Base-by-base conservation (phyloP, 2,888 invertebrate genomes). In the Microdon myrmicae region DNA sequence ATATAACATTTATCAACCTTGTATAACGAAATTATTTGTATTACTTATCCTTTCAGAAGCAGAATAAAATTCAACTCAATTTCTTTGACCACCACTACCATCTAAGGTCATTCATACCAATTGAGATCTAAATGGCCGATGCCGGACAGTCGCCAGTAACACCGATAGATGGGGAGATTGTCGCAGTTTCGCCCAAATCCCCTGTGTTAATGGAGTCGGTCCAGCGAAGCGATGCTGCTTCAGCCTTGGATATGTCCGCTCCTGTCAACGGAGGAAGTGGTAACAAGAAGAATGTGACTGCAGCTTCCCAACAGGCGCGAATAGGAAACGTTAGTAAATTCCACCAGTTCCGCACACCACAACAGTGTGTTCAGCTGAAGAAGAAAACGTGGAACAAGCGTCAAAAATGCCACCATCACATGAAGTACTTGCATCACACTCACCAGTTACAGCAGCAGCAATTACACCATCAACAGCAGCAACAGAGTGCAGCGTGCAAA, bases 321-420 rank as follows among this genome's bases (percentile, higher is more conserved):
- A 45, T 32, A 12, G 31, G 43, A 10, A 56, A 56, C 29, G 47
- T 58, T 1, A 47, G 29, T 45, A 64, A 64, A 48, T 45, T 64
- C 28, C 73, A 77, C 70, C 78, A 78, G 53, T 79, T 79, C 64
- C 77, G 79, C 55, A 73, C 78, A 43, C 79, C 79, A 14, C 79
- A 78, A 60, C 75, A 74, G 56, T 74, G 73, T 71, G 70, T 72
- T 23, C 71, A 71, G 48, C 72, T 71, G 41, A 73, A 72, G 60
- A 71, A 75, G 55, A 78, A 78, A 70, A 71, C 74, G 43, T 77
- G 77, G 76, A 76, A 78, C 61, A 79, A 79, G 55, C 72, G 77
- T 13, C 77, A 76, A 58, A 74, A 77, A 68, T 69, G 73, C 22
- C 71, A 72, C 51, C 75, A 75, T 49, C 74, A 38, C 44, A 59